phyloP scores from a whole-genome alignment of 1,140 invertebrate genomes.

The Calliphora vicina region DNA sequence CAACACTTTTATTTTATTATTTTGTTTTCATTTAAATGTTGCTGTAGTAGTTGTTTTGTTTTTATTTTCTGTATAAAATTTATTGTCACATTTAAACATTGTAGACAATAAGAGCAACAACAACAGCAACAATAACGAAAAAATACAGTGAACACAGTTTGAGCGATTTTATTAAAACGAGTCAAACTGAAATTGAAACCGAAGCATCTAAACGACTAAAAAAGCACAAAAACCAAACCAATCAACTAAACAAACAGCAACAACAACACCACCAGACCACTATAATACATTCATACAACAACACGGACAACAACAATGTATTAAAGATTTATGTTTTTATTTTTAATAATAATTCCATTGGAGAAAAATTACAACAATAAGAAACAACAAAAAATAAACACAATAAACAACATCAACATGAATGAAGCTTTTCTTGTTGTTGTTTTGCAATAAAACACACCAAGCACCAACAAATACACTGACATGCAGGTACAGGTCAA shows the following conservation, averaged over 20 bases:
- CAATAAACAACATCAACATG: no score
- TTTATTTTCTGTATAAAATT: background rate
- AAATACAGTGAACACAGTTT: background rate
- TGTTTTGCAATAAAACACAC: no score
- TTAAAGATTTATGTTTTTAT: background rate
- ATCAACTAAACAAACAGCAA: background rate
- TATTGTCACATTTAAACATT: background rate
- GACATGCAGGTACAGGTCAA: no score
- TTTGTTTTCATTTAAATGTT: background rate
- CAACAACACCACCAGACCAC: no score
- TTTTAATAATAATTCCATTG: background rate
- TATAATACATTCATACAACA: no score
- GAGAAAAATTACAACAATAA: background rate
- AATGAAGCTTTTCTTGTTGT: no score
- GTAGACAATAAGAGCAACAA: background rate
- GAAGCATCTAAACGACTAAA: background rate
- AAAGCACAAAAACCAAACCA: background rate
- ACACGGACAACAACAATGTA: background rate
- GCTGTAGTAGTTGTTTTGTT: background rate
- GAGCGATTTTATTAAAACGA: conserved; percentile 9
- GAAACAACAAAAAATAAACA: background rate
- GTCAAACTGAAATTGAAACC: conserved; percentile 7
- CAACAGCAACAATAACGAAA: background rate
- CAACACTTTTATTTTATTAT: no score
- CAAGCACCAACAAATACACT: no score